A percentile compares a stretch with the other conserved stretches of the same genome.
Evolutionary conservation across 2,113 vertebrate genomes (phyloP).

Genomic region (Lepisosteus osseus): DNA sequence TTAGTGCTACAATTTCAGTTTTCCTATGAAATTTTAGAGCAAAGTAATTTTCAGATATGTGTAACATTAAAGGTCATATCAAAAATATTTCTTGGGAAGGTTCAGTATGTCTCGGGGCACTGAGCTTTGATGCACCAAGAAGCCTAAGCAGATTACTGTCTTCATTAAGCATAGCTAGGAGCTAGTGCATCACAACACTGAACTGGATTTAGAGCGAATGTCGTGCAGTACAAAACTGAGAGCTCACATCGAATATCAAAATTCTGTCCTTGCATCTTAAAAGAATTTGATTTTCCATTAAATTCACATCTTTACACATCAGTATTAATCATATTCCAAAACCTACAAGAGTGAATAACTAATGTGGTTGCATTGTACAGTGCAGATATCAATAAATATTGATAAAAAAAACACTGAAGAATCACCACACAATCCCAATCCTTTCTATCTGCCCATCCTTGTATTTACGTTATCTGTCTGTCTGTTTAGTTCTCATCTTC

Average conservation of each 20-base stretch:
- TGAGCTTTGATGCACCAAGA: neutral
- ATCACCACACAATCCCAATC: no score
- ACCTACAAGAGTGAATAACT: neutral
- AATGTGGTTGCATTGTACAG: constrained; percentile 8
- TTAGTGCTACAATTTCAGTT: neutral
- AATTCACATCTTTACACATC: constrained; percentile 7
- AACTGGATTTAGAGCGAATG: constrained; percentile 7
- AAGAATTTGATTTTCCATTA: constrained; percentile 14
- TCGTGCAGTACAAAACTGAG: neutral
- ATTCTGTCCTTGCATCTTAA: constrained; percentile 4
- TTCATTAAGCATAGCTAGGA: constrained; percentile 10
- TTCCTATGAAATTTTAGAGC: neutral
- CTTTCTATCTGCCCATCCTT: no score
- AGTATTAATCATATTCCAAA: neutral
- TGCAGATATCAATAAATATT: neutral
- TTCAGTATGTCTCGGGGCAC: neutral
- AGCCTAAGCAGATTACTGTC: constrained; percentile 14
- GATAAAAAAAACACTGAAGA: no score
- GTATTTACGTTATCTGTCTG: no score
- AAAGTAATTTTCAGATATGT: neutral
- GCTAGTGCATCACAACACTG: neutral
- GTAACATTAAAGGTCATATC: neutral
- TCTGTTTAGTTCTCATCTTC: no score
- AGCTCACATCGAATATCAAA: constrained; percentile 4
- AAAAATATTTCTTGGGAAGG: constrained; percentile 1